Base-by-base conservation (phyloP, 1,140 invertebrate genomes). In the Bombus fervidus region DNA sequence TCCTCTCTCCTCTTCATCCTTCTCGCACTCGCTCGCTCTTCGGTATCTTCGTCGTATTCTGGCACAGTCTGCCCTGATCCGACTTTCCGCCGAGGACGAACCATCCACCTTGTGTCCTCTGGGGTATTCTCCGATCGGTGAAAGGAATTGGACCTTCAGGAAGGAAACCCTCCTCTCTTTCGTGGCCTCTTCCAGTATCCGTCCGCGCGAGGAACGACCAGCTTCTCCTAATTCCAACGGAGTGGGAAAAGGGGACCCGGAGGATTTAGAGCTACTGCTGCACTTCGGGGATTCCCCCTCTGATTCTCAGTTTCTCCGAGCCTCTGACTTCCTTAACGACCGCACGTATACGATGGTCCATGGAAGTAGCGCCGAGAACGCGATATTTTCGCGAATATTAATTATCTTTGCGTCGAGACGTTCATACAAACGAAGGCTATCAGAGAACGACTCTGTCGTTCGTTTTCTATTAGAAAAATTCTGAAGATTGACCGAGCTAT, bases 231-330 rank as follows among this genome's bases (percentile, higher is more conserved):
- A 92, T 92, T 92, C 88, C 83, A 81, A 43, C 43, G 81, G 79
- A 83, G 39, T 43, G 4, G 59, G 68, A 57, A 53, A n/a, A 64
- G 41, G 62, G 10, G 9, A 71, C 43, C n/a, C 37, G 71, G 82
- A 87, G 90, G 91, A 92, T 92, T 91, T 91, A 89, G 87, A 86
- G 79, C 87, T 74, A 68, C 72, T 47, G 86, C 69, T 80, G 83
- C 81, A 83, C 79, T 82, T 80, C 78, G 71, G 66, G 82, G 86
- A 83, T 85, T 84, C 79, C 8, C 64, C 31, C 2, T 28, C 12
- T 22, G 18, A 6, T 3, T 1, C 12, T 13, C 25, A 59, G 57
- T 59, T 39, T 43, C 75, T 10, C 57, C 57, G 57, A 18, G 68
- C 41, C 10, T 66, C 74, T n/a, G 64, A 59, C 53, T 85, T 86